Base-by-base conservation (phyloP, 2,113 vertebrate species). In the Gnathonemus echidnorhynchus region DNA sequence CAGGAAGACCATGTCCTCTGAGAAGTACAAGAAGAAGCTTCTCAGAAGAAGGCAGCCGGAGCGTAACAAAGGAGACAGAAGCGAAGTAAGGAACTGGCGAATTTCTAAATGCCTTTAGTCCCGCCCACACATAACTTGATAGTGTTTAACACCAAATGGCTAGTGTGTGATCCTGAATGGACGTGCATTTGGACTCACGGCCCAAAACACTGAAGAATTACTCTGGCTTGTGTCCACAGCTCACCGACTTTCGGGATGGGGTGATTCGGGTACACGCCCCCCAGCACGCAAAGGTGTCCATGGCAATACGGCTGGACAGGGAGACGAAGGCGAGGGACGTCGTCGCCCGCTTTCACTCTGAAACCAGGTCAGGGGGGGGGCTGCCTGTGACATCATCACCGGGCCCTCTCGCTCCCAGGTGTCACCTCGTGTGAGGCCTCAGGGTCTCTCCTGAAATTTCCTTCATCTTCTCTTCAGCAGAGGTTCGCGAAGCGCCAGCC, bases 221-320 rank as follows among this genome's bases (percentile, higher is more conserved):
- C 62, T 39, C 9, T 21, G 13, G 9, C 15, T 39, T 62, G 6
- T 11, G 19, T 62, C 24, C 92, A n/a, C 90, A 97, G 92, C 95
- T 98, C 93, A 95, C 95, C 9, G 97, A 99, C 19, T 95, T 99
- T 93, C 97, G 96, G 0, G 97, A 98, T 50, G 98, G 97, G 13
- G 96, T 99, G 92, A 98, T 99, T 92, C 94, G 97, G 88, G 97
- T 99, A 90, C 97, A 98, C 0, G 98, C 98, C 21, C 98, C 98
- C 0, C 94, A 96, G 56, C 96, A 98, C 91, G 95, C 97, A 3
- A 99, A 99, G 95, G 96, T 99, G 88, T 99, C 98, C 92, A 99
- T 97, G 98, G 98, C 97, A 52, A 98, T 99, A 92, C 98, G 98
- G 45, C 96, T 99, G 66, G 97, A 96, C 87, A 95, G 94, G 91